Percentiles rank a stretch among this genome's conserved stretches.
These are phyloP conservation scores for Sakesphorus luctuosus DNA, from an alignment of 2,113 vertebrate species.

Conservation along the genomic window DNA sequence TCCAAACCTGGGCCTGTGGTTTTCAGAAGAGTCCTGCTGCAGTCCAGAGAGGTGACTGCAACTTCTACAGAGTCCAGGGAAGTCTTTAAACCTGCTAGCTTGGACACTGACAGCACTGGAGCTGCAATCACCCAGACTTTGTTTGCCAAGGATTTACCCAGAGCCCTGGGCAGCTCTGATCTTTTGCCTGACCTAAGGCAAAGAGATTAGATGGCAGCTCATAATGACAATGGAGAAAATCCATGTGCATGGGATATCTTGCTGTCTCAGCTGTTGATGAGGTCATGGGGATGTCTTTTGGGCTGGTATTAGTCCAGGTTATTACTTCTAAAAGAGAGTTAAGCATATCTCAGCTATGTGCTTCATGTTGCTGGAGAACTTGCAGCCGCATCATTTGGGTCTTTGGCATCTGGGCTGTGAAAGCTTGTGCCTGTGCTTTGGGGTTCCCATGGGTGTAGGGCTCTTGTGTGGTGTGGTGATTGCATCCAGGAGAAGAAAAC, in stretches of 20 bases:
- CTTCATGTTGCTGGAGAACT: background rate
- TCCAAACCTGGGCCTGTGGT: background rate
- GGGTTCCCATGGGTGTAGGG: background rate
- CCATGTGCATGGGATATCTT: background rate
- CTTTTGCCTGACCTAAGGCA: background rate
- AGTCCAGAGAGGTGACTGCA: conserved; percentile 30
- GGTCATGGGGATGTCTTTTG: background rate
- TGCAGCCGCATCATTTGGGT: background rate
- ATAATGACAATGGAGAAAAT: background rate
- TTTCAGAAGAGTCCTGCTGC: background rate
- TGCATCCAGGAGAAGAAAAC: background rate
- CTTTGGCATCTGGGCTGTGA: background rate
- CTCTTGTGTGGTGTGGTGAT: background rate
- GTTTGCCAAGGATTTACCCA: background rate
- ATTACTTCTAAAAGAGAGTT: background rate
- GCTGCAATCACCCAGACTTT: background rate
- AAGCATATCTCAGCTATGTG: background rate
- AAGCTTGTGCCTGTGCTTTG: background rate
- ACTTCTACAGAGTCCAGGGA: background rate
- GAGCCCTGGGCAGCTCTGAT: background rate
- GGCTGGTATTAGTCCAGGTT: background rate
- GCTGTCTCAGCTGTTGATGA: conserved; percentile 12
- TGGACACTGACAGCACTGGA: background rate
- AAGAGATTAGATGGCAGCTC: background rate
- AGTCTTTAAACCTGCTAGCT: background rate